Evolutionary conservation across 2,888 invertebrate genomes (phyloP).

Genomic region (Drosophila kokeensis): DNA sequence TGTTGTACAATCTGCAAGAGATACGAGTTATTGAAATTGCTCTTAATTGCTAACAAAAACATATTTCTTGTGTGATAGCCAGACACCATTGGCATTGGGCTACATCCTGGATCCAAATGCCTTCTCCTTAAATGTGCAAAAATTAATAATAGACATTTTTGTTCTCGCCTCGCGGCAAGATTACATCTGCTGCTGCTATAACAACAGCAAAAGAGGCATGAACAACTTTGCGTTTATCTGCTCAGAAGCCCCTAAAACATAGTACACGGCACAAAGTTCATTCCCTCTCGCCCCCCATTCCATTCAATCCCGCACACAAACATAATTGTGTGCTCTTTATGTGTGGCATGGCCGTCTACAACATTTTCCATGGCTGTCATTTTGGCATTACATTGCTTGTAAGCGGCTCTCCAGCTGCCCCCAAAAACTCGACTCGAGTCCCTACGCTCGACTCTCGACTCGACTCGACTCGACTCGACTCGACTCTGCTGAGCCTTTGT

Average conservation of each 20-base stretch:
- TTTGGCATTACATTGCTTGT: slow-evolving; percentile 76
- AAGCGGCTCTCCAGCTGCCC: slow-evolving; percentile 51
- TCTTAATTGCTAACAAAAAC: slow-evolving; percentile 43
- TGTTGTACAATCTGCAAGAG: slow-evolving; percentile 23
- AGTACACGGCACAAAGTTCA: slow-evolving; percentile 12
- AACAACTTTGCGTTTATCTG: slow-evolving; percentile 50
- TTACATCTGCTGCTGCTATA: slow-evolving; percentile 58
- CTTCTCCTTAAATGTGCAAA: slow-evolving; percentile 50
- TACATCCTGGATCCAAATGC: slow-evolving; percentile 9
- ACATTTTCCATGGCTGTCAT: slow-evolving; percentile 73
- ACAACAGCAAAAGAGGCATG: slow-evolving; percentile 27
- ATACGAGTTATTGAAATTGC: slow-evolving; percentile 42
- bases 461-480: slow-evolving; percentile 33
- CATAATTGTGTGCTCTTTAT: slow-evolving; percentile 76
- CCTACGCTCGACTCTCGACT: slow-evolving; percentile 14
- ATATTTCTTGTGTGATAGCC: not conserved
- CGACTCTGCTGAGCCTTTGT: slow-evolving; percentile 59
- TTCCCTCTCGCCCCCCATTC: not conserved
- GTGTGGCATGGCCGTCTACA: slow-evolving; percentile 69
- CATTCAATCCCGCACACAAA: slow-evolving; percentile 22
- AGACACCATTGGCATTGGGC: not conserved
- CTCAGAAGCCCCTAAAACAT: slow-evolving; percentile 37
- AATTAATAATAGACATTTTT: slow-evolving; percentile 68
- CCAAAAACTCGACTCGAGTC: slow-evolving; percentile 22
- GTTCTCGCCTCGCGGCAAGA: slow-evolving; percentile 49